These are phyloP conservation scores for Musca vetustissima DNA, from an alignment of 1,140 invertebrate species.

Conservation along the genomic window DNA sequence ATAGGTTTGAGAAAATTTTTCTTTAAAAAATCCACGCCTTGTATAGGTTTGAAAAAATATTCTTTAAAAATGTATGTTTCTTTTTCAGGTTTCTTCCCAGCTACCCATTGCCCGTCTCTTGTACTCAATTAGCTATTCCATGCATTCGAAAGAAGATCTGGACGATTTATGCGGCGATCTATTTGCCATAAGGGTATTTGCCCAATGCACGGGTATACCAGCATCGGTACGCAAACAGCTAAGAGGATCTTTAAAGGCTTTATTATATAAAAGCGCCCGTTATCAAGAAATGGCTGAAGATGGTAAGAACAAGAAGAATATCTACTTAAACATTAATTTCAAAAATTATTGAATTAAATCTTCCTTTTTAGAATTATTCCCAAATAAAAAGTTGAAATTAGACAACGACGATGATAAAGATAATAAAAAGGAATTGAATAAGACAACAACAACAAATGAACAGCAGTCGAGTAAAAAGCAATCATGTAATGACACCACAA, in stretches of 20 bases:
- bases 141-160: constrained; percentile 54
- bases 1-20: too few relatives aligned
- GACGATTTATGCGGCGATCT: constrained; percentile 55
- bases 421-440: constrained; percentile 26
- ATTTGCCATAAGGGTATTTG: constrained; percentile 52
- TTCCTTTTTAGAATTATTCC: constrained; percentile 35
- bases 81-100: constrained; percentile 29
- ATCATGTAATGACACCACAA: too few relatives aligned
- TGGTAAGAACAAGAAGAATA: constrained; percentile 31
- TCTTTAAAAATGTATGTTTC: not conserved
- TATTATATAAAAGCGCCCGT: constrained; percentile 46
- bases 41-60: not conserved
- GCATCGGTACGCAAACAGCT: constrained; percentile 49
- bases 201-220: constrained; percentile 50
- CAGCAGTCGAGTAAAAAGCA: too few relatives aligned
- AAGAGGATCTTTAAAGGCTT: constrained; percentile 46
- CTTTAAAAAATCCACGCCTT: too few relatives aligned
- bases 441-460: too few relatives aligned
- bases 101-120: constrained; percentile 51
- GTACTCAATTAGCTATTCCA: constrained; percentile 52
- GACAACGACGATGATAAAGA: constrained; percentile 37
- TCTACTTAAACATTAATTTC: too few relatives aligned
- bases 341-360: too few relatives aligned
- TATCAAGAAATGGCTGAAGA: constrained; percentile 44
- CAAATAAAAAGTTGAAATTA: constrained; percentile 45